Evolutionary conservation across 2,888 invertebrate genomes (phyloP).

Genomic region (Horisme vitalbata): DNA sequence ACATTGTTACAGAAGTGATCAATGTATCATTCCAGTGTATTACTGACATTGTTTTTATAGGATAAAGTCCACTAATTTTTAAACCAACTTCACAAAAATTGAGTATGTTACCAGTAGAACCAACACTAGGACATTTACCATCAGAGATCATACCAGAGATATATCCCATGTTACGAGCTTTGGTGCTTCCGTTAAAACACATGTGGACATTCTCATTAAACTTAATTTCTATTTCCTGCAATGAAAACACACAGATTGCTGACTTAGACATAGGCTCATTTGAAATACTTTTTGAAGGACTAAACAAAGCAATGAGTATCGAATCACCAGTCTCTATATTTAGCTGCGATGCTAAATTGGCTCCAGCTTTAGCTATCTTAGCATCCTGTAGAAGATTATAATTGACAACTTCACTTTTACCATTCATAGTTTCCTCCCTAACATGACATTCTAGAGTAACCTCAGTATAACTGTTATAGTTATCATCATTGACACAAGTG

Average conservation of each 20-base stretch:
- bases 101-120: constrained; percentile 94
- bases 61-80: constrained; percentile 94
- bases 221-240: constrained; percentile 94
- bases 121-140: constrained; percentile 94
- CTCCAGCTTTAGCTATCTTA: constrained; percentile 92
- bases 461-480: constrained; percentile 98
- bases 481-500: constrained; percentile 96
- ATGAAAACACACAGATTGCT: constrained; percentile 95
- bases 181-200: constrained; percentile 97
- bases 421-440: constrained; percentile 81
- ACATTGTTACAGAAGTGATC: constrained; percentile 92
- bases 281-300: constrained; percentile 93
- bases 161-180: constrained; percentile 95
- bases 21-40: constrained; percentile 91
- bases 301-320: constrained; percentile 93
- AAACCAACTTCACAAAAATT: constrained; percentile 96
- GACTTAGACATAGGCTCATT: constrained; percentile 92
- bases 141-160: constrained; percentile 95
- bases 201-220: constrained; percentile 98
- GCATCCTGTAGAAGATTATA: constrained; percentile 98
- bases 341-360: constrained; percentile 90
- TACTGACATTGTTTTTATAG: constrained; percentile 90
- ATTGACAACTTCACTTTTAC: constrained; percentile 80
- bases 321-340: constrained; percentile 91
- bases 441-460: constrained; percentile 94